phyloP scores from a whole-genome alignment of 2,888 invertebrate species.

The Drosophila koepferae region DNA sequence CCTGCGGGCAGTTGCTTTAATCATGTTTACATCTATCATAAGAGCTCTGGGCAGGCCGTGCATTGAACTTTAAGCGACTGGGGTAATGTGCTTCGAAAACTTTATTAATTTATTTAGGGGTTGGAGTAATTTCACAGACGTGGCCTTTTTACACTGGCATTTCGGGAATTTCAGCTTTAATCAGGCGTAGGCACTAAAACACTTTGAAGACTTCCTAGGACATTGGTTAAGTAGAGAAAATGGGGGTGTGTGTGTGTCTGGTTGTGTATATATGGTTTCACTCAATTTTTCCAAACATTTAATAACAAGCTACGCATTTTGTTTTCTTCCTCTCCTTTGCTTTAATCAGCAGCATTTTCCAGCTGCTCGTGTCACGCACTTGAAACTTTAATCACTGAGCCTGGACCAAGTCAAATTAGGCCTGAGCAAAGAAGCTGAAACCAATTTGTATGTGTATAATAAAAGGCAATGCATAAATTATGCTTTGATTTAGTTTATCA shows the following conservation, averaged over 20 bases:
- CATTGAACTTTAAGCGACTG: conserved; percentile 24
- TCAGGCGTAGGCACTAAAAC: conserved; percentile 15
- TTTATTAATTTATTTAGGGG: conserved; percentile 28
- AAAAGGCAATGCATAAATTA: conserved; percentile 27
- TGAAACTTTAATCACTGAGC: conserved; percentile 48
- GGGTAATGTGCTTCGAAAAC: conserved; percentile 3
- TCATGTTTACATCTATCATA: conserved; percentile 35
- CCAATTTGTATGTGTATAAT: conserved; percentile 23
- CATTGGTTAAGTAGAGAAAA: neutral
- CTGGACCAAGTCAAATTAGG: conserved; percentile 9
- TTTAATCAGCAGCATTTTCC: conserved; percentile 27
- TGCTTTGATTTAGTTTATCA: conserved; percentile 8
- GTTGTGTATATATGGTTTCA: neutral
- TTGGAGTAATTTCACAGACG: neutral
- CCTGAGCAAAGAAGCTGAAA: conserved; percentile 15
- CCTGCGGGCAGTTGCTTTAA: conserved; percentile 27
- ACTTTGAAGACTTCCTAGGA: conserved; percentile 38
- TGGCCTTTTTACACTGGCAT: neutral
- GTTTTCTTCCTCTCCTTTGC: neutral
- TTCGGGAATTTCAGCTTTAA: conserved; percentile 35
- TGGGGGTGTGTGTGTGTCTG: neutral
- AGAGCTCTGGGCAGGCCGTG: conserved; percentile 29
- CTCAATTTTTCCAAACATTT: conserved; percentile 24
- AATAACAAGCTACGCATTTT: conserved; percentile 25
- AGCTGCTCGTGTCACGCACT: conserved; percentile 27